Evolutionary conservation across 1,140 invertebrate species (phyloP).

Genomic region (Melanaphis sacchari): DNA sequence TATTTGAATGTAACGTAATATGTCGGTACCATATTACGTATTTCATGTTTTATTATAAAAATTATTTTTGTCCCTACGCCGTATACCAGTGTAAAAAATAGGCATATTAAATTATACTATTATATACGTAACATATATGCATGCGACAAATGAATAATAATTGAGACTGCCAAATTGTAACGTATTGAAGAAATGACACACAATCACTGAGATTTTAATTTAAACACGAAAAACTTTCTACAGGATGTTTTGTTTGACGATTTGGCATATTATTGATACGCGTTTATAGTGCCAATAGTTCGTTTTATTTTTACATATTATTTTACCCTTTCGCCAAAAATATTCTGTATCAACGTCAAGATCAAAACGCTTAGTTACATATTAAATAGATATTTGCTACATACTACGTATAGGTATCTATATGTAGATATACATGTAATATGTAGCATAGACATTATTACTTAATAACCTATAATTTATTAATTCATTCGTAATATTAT

Average conservation of each 20-base stretch:
- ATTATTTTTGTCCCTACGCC: neutral
- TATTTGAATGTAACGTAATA: neutral
- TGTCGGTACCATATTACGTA: neutral
- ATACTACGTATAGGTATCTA: neutral
- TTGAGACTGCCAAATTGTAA: conserved; percentile 3
- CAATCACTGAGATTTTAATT: conserved; percentile 37
- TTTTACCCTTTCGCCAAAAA: neutral
- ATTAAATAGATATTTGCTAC: neutral
- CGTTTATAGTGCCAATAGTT: conserved; percentile 24
- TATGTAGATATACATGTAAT: neutral
- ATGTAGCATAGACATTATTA: neutral
- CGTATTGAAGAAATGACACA: conserved; percentile 8
- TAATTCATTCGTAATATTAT: conserved; percentile 26
- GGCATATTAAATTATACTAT: neutral
- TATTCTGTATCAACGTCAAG: neutral
- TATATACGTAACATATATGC: neutral
- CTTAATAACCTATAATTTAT: conserved; percentile 42
- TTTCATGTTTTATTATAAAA: neutral
- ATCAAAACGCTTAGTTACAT: neutral
- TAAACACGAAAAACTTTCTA: conserved; percentile 44
- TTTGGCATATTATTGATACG: conserved; percentile 31
- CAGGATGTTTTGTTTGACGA: conserved; percentile 28
- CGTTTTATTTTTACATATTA: conserved; percentile 18
- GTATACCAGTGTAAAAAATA: neutral
- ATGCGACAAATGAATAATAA: neutral